Conservation (phyloP, 30 jellyfish, hydroid and myxozoan genomes). For the Pelagia noctiluca region DNA sequence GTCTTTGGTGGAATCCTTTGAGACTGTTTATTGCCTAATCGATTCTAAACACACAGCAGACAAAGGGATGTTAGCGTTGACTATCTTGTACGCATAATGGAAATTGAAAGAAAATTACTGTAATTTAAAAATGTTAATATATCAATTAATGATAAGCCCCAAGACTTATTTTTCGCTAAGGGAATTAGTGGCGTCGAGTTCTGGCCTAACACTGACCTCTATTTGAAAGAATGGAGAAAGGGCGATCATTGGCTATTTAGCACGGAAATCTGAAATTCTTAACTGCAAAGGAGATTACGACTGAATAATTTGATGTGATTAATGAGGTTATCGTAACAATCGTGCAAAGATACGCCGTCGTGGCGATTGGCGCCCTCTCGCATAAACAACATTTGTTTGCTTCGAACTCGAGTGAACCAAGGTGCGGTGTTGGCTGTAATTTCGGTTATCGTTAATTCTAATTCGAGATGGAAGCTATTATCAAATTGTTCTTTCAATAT, state of each 20-base stretch:
- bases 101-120: slow-evolving; percentile 58
- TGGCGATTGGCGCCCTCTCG: background rate
- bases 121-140: slow-evolving; percentile 58
- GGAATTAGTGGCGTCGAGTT: slow-evolving; percentile 68
- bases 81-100: background rate
- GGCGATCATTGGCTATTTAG: slow-evolving; percentile 58
- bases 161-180: slow-evolving; percentile 29
- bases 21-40: too few species aligned
- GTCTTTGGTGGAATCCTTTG: too few species aligned
- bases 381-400: slow-evolving; percentile 22
- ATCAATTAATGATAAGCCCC: slow-evolving; percentile 45
- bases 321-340: slow-evolving; percentile 50
- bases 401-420: too few species aligned
- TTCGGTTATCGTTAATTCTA: too few species aligned
- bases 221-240: slow-evolving; percentile 21
- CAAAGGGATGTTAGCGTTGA: too few species aligned
- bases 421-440: too few species aligned
- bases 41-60: too few species aligned
- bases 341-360: slow-evolving; percentile 26
- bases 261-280: slow-evolving; percentile 66
- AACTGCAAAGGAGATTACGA: background rate
- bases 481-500: too few species aligned
- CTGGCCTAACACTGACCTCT: slow-evolving; percentile 63
- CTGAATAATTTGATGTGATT: slow-evolving; percentile 66
- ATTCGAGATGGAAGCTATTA: too few species aligned